Evolutionary conservation across 2,888 invertebrate species (phyloP).

Genomic region (Hymenopus coronatus): DNA sequence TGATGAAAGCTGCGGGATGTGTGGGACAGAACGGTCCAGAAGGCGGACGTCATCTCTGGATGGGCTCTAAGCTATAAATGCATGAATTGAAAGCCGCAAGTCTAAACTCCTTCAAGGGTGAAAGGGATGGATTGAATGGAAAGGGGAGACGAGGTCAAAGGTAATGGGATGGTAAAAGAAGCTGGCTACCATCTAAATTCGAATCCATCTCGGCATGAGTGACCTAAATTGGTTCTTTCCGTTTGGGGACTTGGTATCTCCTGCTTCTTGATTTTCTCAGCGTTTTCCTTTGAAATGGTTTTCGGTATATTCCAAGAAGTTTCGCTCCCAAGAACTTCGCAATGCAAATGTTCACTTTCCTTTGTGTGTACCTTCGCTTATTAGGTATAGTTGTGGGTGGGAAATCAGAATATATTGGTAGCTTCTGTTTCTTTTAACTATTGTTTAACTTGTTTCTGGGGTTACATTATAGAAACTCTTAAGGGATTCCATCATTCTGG

Average conservation of each 20-base stretch:
- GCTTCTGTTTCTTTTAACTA: background rate
- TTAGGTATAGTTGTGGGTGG: background rate
- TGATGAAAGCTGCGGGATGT: background rate
- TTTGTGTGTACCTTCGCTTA: background rate
- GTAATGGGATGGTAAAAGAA: constrained; percentile 9
- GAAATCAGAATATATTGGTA: background rate
- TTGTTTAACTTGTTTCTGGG: background rate
- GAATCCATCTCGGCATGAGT: background rate
- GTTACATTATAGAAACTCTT: too few species aligned
- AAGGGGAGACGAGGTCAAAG: background rate
- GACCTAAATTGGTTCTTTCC: background rate
- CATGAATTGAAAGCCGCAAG: constrained; percentile 18
- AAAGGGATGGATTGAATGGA: constrained; percentile 13
- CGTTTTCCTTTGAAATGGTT: background rate
- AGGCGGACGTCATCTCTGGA: constrained; percentile 5
- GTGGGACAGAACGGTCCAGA: background rate
- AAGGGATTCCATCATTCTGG: too few species aligned
- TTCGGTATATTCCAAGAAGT: background rate
- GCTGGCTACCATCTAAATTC: background rate
- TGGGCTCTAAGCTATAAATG: constrained; percentile 10
- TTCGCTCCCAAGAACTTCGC: background rate
- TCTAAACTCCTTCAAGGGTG: constrained; percentile 5
- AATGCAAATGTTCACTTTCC: background rate
- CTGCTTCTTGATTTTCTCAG: background rate
- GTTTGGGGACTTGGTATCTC: background rate